Evolutionary conservation across 2,888 invertebrate genomes (phyloP), one percentile per base, ranked within the genome.

Genomic region (Salpingus planirostris): DNA sequence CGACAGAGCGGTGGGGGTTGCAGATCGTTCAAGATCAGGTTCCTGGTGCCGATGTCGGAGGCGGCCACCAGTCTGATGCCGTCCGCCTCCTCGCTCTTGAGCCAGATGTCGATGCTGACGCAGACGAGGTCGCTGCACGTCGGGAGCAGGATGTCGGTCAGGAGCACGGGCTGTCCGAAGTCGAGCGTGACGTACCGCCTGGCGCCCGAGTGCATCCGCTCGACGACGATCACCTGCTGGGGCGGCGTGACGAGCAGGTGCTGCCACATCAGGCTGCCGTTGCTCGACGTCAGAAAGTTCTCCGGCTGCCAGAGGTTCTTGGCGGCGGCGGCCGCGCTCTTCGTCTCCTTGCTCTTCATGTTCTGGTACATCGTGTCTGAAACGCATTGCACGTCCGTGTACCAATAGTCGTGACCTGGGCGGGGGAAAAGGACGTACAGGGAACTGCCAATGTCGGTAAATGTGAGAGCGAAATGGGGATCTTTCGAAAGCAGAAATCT

Each of bases 121-220:
- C 89, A 89, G 18, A 88, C 84, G 34, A 90, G 64, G 59, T 88
- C 87, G 36, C 78, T 76, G 52, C 86, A 88, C 1, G 81, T 74
- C 1, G 88, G 88, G 44, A 89, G 80, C 50, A 82, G 73, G 47
- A 92, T 68, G 62, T 93, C 93, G 0, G 92, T 93, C 21, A 95
- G 72, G 2, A 89, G 66, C 30, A 92, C 73, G 1, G 85, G 79
- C 46, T 85, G 80, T 2, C 92, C 91, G 62, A 95, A 91, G 67
- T 95, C 93, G 18, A 95, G 69, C 7, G 89, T 86, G 33, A 92
- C 89, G 67, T 85, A 91, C 34, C 92, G 74, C n/a, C 92, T 70
- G 0, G 91, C 92, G 31, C 92, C 89, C 1, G 91, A 89, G 65
- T 91, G 89, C 86, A 93, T 90, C 35, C 91, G 71, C 58, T 93